Evolutionary conservation across 2,797 vertebrate species (phyloP).

Genomic region (Acipenser oxyrinchus): DNA sequence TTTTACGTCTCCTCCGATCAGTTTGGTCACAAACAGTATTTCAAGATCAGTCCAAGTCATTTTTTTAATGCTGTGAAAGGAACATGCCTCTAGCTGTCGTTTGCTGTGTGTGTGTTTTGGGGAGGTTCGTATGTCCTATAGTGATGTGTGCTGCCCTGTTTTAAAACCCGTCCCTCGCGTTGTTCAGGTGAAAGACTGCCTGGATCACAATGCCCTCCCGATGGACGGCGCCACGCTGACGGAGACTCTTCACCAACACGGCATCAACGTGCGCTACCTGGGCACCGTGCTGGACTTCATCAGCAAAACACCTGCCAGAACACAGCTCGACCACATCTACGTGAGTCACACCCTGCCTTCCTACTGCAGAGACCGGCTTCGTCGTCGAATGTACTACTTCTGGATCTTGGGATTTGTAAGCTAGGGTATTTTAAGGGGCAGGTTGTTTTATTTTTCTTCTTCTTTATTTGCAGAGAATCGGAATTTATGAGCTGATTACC

Average conservation of each 20-base stretch:
- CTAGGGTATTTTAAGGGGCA: not conserved
- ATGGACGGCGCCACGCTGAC: conserved; percentile 90
- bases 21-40: no score
- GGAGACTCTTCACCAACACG: conserved; percentile 88
- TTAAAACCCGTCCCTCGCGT: not conserved
- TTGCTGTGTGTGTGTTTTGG: not conserved
- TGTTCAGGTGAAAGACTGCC: conserved; percentile 86
- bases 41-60: no score
- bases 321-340: conserved; percentile 85
- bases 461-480: conserved; percentile 73
- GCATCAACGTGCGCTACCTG: conserved; percentile 91
- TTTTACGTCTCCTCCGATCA: no score
- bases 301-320: conserved; percentile 69
- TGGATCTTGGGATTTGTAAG: not conserved
- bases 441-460: not conserved
- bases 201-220: conserved; percentile 85
- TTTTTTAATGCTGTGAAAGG: no score
- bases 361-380: not conserved
- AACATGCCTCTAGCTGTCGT: no score
- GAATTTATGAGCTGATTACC: conserved; percentile 89
- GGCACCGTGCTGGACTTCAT: conserved; percentile 83
- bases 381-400: not conserved
- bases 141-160: not conserved
- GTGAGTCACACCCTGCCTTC: conserved; percentile 55
- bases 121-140: no score